These are phyloP conservation scores for Antheraea mylitta DNA, from an alignment of 1,140 invertebrate species.

Conservation along the genomic window DNA sequence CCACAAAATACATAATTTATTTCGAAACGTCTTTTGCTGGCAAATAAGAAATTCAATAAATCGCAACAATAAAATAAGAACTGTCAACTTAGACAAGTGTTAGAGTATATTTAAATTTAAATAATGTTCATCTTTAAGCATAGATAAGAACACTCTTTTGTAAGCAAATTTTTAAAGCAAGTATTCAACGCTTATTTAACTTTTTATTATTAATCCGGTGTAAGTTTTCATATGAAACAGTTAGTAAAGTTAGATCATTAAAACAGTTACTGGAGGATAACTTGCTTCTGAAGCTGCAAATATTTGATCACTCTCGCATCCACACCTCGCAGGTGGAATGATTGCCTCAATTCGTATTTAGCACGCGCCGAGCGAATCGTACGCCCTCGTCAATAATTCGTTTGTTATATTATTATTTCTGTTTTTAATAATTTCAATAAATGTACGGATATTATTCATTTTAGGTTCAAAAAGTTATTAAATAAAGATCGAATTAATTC, in stretches of 20 bases:
- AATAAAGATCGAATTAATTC: too few species aligned
- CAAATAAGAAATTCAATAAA: too few species aligned
- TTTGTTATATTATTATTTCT: background rate
- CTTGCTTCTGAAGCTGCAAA: conserved; percentile 30
- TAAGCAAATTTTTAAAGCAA: too few species aligned
- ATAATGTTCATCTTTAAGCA: too few species aligned
- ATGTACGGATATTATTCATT: too few species aligned
- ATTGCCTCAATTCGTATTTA: conserved; percentile 38
- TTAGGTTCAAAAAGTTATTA: too few species aligned
- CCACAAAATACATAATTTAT: too few species aligned
- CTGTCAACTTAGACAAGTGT: too few species aligned
- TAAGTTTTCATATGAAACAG: background rate
- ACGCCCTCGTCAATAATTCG: background rate
- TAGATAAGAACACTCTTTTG: too few species aligned
- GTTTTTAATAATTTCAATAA: conserved; percentile 3
- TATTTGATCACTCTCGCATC: conserved; percentile 31
- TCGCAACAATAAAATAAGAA: too few species aligned
- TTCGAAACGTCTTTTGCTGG: too few species aligned
- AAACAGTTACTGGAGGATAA: conserved; percentile 16
- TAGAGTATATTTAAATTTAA: too few species aligned
- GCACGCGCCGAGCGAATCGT: conserved; percentile 21
- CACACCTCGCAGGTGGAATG: conserved; percentile 21
- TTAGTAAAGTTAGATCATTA: conserved; percentile 21
- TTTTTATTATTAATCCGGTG: background rate
- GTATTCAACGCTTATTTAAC: background rate